Evolutionary conservation across 2,113 vertebrate species (phyloP).

Genomic region (Rana temporaria): DNA sequence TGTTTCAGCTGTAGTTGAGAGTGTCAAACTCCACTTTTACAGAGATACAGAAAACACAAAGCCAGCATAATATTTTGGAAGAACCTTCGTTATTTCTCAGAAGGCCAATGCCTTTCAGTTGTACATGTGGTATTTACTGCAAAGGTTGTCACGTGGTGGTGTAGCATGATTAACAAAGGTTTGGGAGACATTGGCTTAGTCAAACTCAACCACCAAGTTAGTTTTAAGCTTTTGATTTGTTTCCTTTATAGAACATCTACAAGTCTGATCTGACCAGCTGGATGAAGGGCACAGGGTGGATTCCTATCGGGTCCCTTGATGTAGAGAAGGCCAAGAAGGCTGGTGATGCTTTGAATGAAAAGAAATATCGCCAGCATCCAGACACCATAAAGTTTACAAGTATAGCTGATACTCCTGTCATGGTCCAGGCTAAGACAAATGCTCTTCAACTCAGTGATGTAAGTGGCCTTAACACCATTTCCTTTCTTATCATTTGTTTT

Average conservation of each 20-base stretch:
- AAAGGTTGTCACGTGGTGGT: too few species aligned
- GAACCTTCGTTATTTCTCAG: too few species aligned
- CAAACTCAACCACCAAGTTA: background rate
- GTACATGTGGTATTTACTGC: too few species aligned
- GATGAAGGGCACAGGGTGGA: constrained; percentile 87
- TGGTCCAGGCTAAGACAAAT: constrained; percentile 90
- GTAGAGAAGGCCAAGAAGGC: constrained; percentile 84
- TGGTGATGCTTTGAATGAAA: constrained; percentile 81
- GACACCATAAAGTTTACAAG: constrained; percentile 87
- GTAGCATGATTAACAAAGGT: too few species aligned
- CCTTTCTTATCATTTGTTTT: background rate
- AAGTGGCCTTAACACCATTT: constrained; percentile 57
- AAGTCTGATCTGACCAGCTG: constrained; percentile 84
- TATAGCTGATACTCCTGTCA: constrained; percentile 79
- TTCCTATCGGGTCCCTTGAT: constrained; percentile 88
- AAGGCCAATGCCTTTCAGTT: too few species aligned
- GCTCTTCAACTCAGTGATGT: constrained; percentile 86
- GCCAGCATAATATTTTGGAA: too few species aligned
- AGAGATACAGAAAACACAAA: too few species aligned
- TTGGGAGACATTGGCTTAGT: background rate
- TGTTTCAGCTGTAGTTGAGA: too few species aligned
- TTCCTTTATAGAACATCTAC: constrained; percentile 76
- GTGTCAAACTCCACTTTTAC: too few species aligned
- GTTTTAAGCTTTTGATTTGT: background rate
- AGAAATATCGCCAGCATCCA: constrained; percentile 86